Conservation (phyloP, 2,113 vertebrate genomes). For the Microtus richardsoni region DNA sequence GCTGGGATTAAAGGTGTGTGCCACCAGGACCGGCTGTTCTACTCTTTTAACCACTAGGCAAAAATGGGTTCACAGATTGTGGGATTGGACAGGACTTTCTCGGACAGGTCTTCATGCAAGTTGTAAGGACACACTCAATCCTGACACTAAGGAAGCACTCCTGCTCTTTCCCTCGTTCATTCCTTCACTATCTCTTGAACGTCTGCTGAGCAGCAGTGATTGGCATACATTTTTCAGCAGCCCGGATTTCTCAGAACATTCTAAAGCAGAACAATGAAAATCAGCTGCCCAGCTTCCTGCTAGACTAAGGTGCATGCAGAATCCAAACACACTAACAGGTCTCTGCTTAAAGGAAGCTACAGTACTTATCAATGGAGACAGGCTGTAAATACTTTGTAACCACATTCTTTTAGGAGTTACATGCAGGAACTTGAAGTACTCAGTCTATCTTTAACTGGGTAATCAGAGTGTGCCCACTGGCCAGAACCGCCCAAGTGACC, state of each 20-base stretch:
- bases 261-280: slow-evolving; percentile 23
- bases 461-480: not conserved
- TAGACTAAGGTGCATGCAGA: slow-evolving; percentile 14
- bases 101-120: not conserved
- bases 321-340: not conserved
- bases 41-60: not conserved
- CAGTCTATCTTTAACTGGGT: not conserved
- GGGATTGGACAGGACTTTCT: not conserved
- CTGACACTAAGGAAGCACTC: not conserved
- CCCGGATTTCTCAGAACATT: slow-evolving; percentile 26
- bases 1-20: not conserved
- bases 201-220: not conserved
- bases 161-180: not conserved
- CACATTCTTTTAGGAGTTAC: not conserved
- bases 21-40: not conserved
- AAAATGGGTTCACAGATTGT: not conserved
- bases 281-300: not conserved
- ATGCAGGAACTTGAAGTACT: not conserved
- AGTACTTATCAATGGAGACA: not conserved
- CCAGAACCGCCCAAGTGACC: not conserved
- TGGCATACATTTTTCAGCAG: not conserved
- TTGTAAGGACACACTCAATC: not conserved
- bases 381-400: not conserved
- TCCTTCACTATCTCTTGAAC: not conserved
- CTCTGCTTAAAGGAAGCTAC: not conserved